These are phyloP conservation scores for Clunio marinus DNA, from an alignment of 2,888 invertebrate genomes.

Conservation along the genomic window DNA sequence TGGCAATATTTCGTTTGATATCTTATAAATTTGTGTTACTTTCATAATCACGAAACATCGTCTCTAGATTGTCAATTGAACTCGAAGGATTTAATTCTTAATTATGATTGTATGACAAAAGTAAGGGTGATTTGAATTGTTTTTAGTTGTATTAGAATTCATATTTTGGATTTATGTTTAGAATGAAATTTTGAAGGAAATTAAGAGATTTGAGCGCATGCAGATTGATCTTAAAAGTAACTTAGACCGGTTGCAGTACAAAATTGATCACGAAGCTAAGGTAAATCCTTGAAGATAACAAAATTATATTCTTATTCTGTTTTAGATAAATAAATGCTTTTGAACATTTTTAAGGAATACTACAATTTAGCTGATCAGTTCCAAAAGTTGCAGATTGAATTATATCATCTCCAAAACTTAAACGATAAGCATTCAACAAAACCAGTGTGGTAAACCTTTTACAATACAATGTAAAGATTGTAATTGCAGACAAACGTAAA, in stretches of 20 bases:
- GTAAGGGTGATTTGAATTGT: slow-evolving; percentile 32
- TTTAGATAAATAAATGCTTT: background rate
- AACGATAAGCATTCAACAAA: slow-evolving; percentile 28
- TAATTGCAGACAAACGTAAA: too few relatives aligned
- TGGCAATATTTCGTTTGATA: too few relatives aligned
- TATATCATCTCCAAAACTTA: slow-evolving; percentile 40
- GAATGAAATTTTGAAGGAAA: slow-evolving; percentile 40
- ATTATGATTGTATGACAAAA: slow-evolving; percentile 41
- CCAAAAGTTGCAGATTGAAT: slow-evolving; percentile 41
- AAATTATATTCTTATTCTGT: background rate
- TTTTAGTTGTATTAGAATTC: background rate
- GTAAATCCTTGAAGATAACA: slow-evolving; percentile 6
- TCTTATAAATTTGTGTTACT: background rate
- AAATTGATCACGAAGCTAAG: slow-evolving; percentile 41
- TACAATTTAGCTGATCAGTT: slow-evolving; percentile 40
- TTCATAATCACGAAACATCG: background rate
- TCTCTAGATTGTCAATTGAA: slow-evolving; percentile 39
- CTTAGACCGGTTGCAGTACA: slow-evolving; percentile 40
- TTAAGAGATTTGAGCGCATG: slow-evolving; percentile 40
- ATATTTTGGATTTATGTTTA: background rate
- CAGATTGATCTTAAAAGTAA: slow-evolving; percentile 41
- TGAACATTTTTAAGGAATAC: slow-evolving; percentile 32
- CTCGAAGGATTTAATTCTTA: slow-evolving; percentile 40
- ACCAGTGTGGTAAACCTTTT: slow-evolving; percentile 20
- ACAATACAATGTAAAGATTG: too few relatives aligned